phyloP scores from a whole-genome alignment of 2,113 vertebrate genomes.

The Carollia perspicillata region DNA sequence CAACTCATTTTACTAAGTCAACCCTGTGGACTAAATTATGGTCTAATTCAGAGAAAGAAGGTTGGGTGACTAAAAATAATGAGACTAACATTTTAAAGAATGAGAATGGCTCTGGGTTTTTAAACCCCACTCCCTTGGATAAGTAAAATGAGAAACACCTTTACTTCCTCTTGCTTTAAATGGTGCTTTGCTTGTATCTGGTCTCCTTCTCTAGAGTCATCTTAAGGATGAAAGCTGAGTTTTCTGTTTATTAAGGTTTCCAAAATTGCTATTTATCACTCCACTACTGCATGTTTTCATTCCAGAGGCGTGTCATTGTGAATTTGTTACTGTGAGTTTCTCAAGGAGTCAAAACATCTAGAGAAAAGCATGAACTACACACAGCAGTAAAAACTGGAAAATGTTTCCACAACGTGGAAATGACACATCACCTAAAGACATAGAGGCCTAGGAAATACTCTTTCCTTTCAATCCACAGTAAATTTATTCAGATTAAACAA shows the following conservation, averaged over 20 bases:
- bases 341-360: constrained; percentile 59
- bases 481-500: background rate
- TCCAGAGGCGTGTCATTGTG: constrained; percentile 51
- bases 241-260: constrained; percentile 56
- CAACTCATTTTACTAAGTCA: background rate
- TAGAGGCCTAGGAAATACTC: background rate
- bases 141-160: background rate
- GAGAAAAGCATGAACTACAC: constrained; percentile 53
- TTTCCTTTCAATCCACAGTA: background rate
- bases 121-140: background rate
- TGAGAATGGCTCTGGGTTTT: background rate
- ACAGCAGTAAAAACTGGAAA: constrained; percentile 34
- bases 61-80: background rate
- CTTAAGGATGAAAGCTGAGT: background rate
- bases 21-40: background rate
- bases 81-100: background rate
- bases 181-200: accelerated
- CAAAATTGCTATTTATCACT: constrained; percentile 32
- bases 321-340: constrained; percentile 34
- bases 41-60: background rate
- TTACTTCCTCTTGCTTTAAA: background rate
- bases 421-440: constrained; percentile 38
- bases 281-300: background rate
- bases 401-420: constrained; percentile 27
- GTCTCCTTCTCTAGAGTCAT: background rate